Evolutionary conservation across 1,140 invertebrate genomes (phyloP).

Genomic region (Myzus persicae): DNA sequence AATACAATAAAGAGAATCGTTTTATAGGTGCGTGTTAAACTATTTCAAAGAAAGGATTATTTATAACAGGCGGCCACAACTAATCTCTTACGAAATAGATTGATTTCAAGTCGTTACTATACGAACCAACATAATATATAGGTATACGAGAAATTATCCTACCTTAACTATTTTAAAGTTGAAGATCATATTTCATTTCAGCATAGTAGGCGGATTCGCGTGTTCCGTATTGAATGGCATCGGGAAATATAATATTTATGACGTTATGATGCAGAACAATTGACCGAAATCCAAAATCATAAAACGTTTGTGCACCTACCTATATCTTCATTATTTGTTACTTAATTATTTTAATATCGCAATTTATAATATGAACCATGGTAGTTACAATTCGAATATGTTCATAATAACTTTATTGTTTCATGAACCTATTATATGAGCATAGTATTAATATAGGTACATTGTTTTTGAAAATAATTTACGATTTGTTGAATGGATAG

Average conservation of each 20-base stretch:
- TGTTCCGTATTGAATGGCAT: not conserved
- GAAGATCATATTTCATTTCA: constrained; percentile 27
- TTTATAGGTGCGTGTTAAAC: not conserved
- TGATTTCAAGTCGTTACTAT: not conserved
- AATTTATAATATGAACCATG: not conserved
- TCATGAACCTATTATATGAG: not conserved
- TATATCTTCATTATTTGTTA: not conserved
- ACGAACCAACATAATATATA: not conserved
- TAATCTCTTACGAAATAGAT: constrained; percentile 22
- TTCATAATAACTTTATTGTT: not conserved
- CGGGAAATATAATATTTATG: constrained; percentile 6
- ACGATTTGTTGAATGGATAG: not conserved
- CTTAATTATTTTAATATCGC: not conserved
- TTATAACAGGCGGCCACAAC: not conserved
- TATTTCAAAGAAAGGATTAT: not conserved
- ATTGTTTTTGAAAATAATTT: constrained; percentile 20
- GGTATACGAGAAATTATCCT: not conserved
- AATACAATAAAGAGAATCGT: not conserved
- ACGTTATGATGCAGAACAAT: not conserved
- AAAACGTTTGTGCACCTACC: not conserved
- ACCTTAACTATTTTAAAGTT: not conserved
- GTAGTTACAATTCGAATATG: not conserved
- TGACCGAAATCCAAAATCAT: not conserved
- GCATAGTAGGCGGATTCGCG: not conserved
- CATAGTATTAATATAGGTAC: not conserved